Conservation (phyloP, 64 coral and sea anemone genomes). For the Actinia tenebrosa region DNA sequence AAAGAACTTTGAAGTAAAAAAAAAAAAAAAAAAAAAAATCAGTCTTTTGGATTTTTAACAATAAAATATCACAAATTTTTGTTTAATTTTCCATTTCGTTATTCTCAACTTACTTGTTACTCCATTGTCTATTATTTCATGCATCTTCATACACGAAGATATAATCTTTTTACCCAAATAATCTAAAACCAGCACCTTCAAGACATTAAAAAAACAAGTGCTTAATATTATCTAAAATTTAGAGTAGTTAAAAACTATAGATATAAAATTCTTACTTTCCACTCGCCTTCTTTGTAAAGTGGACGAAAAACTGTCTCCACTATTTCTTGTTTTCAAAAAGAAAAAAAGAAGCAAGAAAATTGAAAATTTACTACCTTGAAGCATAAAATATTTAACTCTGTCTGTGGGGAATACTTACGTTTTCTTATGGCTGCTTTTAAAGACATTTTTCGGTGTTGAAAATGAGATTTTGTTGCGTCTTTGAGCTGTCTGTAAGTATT, state of each 20-base stretch:
- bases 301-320: conserved; percentile 77
- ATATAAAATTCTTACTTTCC: conserved; percentile 49
- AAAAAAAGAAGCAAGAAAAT: not conserved
- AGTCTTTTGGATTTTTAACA: too few species aligned
- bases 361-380: not conserved
- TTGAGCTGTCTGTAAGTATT: not conserved
- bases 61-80: too few species aligned
- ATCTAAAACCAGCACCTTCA: conserved; percentile 85
- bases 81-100: too few species aligned
- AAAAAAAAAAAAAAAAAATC: too few species aligned
- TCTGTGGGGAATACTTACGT: not conserved
- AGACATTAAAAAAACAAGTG: not conserved
- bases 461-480: not conserved
- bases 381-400: not conserved
- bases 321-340: not conserved
- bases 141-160: conserved; percentile 95
- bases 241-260: not conserved
- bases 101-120: conserved; percentile 69
- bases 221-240: not conserved
- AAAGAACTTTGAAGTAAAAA: not conserved
- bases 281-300: conserved; percentile 66
- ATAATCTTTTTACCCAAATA: conserved; percentile 75
- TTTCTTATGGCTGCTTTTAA: not conserved
- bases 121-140: conserved; percentile 81
- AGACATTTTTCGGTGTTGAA: not conserved